Evolutionary conservation across 1,140 invertebrate genomes (phyloP).

Genomic region (Gonatopus flavifemur): DNA sequence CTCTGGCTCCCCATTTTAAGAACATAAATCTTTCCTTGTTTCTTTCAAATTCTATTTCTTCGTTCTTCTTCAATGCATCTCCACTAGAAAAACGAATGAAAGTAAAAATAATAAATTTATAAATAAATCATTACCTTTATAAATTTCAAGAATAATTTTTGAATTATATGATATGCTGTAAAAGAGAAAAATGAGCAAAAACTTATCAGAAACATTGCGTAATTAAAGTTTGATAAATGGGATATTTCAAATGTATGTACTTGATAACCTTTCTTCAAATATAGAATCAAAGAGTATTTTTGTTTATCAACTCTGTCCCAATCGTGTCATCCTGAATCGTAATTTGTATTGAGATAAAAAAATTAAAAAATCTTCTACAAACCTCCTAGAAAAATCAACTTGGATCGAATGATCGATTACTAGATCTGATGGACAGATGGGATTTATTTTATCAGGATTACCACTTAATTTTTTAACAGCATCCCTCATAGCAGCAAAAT

Average conservation of each 20-base stretch:
- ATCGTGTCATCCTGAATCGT: background rate
- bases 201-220: no score
- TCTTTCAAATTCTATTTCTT: slow-evolving; percentile 93
- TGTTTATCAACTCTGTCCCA: background rate
- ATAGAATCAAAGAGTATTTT: background rate
- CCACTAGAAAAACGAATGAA: slow-evolving; percentile 63
- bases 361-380: slow-evolving; percentile 9
- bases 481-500: slow-evolving; percentile 98
- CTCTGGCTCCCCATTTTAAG: slow-evolving; percentile 96
- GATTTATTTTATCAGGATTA: slow-evolving; percentile 93
- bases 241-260: no score
- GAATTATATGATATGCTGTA: no score
- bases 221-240: no score
- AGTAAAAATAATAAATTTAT: background rate
- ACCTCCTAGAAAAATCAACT: slow-evolving; percentile 91
- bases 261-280: slow-evolving; percentile 10
- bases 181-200: no score
- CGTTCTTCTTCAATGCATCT: slow-evolving; percentile 90
- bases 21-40: slow-evolving; percentile 96
- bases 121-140: background rate
- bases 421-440: slow-evolving; percentile 94
- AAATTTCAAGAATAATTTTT: no score
- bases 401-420: slow-evolving; percentile 99
- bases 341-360: slow-evolving; percentile 5
- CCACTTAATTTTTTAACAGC: slow-evolving; percentile 85